Conservation (phyloP, 1,140 invertebrate genomes). For the Meloidogyne exigua region DNA sequence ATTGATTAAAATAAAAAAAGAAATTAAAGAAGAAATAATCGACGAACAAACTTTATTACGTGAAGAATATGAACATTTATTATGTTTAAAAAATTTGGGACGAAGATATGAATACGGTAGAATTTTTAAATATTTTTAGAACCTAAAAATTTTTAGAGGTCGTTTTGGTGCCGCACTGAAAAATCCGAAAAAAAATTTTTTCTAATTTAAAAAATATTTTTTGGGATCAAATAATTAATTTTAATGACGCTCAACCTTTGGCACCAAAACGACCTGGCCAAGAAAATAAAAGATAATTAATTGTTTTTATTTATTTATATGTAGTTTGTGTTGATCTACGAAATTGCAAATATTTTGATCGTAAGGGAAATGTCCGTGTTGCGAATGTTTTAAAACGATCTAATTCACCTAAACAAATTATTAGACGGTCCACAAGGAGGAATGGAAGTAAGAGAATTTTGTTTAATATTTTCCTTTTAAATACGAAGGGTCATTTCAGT, state of each 20-base stretch:
- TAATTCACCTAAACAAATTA: not conserved
- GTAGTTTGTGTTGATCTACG: not conserved
- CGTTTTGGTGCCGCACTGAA: no score
- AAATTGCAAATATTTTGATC: slow-evolving; percentile 2
- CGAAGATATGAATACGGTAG: not conserved
- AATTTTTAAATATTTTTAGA: not conserved
- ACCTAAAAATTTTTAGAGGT: no score
- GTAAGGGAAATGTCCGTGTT: not conserved
- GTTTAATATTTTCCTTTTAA: no score
- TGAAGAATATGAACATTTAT: not conserved
- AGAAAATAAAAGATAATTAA: not conserved
- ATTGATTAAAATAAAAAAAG: not conserved
- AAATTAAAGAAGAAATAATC: not conserved
- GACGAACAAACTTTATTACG: not conserved
- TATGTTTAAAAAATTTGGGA: slow-evolving; percentile 1
- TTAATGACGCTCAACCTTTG: no score
- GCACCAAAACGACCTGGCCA: no score
- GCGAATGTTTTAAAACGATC: not conserved
- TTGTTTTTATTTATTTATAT: not conserved
- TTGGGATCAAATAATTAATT: no score
- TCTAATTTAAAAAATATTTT: no score
- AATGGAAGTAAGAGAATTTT: not conserved
- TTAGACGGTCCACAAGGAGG: not conserved
- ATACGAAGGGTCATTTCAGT: no score
- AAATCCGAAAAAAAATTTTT: no score